Percentiles rank a stretch among this genome's conserved stretches.
phyloP scores from a whole-genome alignment of 2,888 invertebrate species.

The Ryuthela nishihirai region DNA sequence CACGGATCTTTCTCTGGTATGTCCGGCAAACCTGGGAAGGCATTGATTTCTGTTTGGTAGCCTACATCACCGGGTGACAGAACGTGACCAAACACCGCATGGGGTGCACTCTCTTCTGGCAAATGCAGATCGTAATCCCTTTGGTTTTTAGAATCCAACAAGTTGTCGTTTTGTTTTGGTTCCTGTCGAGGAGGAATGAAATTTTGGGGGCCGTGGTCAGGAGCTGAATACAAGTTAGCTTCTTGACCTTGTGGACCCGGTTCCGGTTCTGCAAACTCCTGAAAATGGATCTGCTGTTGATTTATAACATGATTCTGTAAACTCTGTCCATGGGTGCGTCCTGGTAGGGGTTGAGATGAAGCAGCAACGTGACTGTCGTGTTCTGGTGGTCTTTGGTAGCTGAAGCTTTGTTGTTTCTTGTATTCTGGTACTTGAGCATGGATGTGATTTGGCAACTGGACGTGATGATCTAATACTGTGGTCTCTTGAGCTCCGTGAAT shows the following conservation, averaged over 20 bases:
- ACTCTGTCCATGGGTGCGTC: no score
- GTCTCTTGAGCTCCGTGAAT: no score
- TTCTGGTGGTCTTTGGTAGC: no score
- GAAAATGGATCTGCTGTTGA: constrained; percentile 28
- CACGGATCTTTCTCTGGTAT: constrained; percentile 66
- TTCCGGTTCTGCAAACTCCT: constrained; percentile 32
- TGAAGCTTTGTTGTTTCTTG: no score
- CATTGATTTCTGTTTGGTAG: constrained; percentile 27
- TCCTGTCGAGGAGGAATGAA: constrained; percentile 5
- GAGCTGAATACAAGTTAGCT: constrained; percentile 12
- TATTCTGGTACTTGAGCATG: no score
- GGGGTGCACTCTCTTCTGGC: constrained; percentile 24
- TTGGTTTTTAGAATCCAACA: not conserved
- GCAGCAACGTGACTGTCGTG: no score
- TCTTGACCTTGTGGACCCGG: constrained; percentile 26
- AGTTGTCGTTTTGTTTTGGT: constrained; percentile 8
- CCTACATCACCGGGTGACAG: constrained; percentile 32
- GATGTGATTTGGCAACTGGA: no score
- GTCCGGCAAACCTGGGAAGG: constrained; percentile 33
- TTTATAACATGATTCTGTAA: no score
- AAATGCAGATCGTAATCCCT: constrained; percentile 6
- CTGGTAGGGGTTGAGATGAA: no score
- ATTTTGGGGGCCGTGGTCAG: not conserved
- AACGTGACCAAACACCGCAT: constrained; percentile 26
- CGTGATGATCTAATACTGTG: no score